Evolutionary conservation across 2,888 invertebrate genomes (phyloP).

Genomic region (Spilarctia lutea): DNA sequence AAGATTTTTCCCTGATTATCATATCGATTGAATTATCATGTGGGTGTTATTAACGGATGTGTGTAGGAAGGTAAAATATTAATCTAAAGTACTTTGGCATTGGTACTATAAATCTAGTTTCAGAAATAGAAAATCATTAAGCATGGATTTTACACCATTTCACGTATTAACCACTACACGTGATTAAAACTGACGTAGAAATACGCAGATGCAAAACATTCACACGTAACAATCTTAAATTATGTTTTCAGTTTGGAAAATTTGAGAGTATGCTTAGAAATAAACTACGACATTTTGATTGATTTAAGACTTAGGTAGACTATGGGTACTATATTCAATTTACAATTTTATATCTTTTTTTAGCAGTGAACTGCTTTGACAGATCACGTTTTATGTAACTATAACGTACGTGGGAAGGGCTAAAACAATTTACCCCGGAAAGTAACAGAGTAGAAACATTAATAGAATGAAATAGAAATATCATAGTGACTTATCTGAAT

Average conservation of each 20-base stretch:
- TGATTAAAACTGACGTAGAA: conserved; percentile 8
- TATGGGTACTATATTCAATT: background rate
- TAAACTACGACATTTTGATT: background rate
- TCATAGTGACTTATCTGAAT: background rate
- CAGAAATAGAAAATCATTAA: conserved; percentile 12
- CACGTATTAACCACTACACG: conserved; percentile 26
- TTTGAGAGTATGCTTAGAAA: background rate
- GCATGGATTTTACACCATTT: conserved; percentile 5
- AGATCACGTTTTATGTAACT: background rate
- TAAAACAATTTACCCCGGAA: background rate
- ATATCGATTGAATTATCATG: background rate
- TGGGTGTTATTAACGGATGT: background rate
- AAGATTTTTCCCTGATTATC: background rate
- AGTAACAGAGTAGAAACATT: background rate
- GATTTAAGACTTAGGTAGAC: background rate
- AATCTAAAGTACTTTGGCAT: background rate
- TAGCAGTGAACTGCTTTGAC: background rate
- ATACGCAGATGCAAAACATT: background rate
- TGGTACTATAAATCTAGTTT: background rate
- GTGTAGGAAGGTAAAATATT: background rate
- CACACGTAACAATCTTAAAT: background rate
- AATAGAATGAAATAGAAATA: background rate
- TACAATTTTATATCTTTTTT: background rate
- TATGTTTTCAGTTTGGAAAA: background rate
- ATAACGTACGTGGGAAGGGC: background rate